A percentile compares a stretch with the other conserved stretches of the same genome.
phyloP scores from a whole-genome alignment of 1,140 invertebrate species.

The Nasonia giraulti region DNA sequence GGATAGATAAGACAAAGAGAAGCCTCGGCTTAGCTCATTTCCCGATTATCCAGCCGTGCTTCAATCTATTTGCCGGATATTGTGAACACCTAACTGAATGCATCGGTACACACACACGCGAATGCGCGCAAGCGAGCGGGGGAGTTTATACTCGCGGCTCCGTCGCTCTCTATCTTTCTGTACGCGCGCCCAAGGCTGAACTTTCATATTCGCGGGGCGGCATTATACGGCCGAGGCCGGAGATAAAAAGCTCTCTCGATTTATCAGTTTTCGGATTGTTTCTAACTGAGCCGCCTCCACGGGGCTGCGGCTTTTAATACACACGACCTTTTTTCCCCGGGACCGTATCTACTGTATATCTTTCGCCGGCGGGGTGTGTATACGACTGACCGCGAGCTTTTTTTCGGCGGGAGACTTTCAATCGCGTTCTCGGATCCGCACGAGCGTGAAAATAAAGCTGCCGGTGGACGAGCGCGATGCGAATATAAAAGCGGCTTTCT shows the following conservation, averaged over 20 bases:
- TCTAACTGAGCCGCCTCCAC: not conserved
- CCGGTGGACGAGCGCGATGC: too few species aligned
- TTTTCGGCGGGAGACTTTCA: constrained; percentile 1
- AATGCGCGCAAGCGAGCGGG: not conserved
- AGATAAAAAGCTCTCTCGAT: not conserved
- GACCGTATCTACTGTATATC: not conserved
- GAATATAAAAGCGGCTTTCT: too few species aligned
- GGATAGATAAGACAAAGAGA: constrained; percentile 24
- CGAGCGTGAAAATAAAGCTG: not conserved
- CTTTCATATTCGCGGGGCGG: not conserved
- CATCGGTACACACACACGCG: constrained; percentile 1
- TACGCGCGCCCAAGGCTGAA: not conserved
- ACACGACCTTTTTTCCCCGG: not conserved
- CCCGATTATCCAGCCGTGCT: constrained; percentile 44
- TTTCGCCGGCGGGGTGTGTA: not conserved
- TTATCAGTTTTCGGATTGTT: not conserved
- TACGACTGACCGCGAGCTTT: not conserved
- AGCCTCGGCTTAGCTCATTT: constrained; percentile 48
- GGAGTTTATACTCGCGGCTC: not conserved
- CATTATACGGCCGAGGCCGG: not conserved
- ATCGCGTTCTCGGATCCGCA: constrained; percentile 2
- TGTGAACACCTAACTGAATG: constrained; percentile 38
- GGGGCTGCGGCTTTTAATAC: not conserved
- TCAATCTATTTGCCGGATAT: constrained; percentile 51
- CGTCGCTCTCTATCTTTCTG: not conserved